Conservation (phyloP, 2,113 vertebrate species). For the Istiophorus platypterus region DNA sequence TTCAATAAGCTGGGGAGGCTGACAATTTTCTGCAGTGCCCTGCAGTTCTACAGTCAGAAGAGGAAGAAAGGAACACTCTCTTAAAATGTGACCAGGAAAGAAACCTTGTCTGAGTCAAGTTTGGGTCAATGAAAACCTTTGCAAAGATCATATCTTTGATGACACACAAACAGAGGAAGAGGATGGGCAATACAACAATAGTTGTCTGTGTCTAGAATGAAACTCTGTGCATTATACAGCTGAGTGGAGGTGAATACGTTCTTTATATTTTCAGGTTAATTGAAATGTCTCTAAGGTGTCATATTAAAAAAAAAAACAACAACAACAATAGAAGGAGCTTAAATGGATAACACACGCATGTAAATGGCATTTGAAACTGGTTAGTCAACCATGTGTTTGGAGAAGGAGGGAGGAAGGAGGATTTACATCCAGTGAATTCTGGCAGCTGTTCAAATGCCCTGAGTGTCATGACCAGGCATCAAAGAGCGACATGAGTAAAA, state of each 20-base stretch:
- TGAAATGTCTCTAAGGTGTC: not conserved
- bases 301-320: constrained; percentile 3
- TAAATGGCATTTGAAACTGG: constrained; percentile 55
- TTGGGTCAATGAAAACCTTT: not conserved
- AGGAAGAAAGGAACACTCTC: not conserved
- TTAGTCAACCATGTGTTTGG: constrained; percentile 60
- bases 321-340: constrained; percentile 3
- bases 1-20: constrained; percentile 65
- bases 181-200: not conserved
- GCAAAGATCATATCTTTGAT: constrained; percentile 40
- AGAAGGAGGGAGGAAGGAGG: constrained; percentile 12
- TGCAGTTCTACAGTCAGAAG: constrained; percentile 36
- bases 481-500: constrained; percentile 56
- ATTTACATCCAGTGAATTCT: constrained; percentile 33
- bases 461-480: constrained; percentile 66
- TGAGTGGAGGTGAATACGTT: constrained; percentile 6
- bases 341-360: constrained; percentile 18
- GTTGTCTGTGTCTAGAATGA: constrained; percentile 6
- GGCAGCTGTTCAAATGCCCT: constrained; percentile 58
- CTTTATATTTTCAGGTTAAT: constrained; percentile 14
- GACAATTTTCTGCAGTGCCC: constrained; percentile 60
- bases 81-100: constrained; percentile 42
- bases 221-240: not conserved
- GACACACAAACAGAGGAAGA: constrained; percentile 16
- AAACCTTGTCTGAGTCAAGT: constrained; percentile 21